phyloP scores from a whole-genome alignment of 53 echinoderm and acorn worm species.

The Paracentrotus lividus region DNA sequence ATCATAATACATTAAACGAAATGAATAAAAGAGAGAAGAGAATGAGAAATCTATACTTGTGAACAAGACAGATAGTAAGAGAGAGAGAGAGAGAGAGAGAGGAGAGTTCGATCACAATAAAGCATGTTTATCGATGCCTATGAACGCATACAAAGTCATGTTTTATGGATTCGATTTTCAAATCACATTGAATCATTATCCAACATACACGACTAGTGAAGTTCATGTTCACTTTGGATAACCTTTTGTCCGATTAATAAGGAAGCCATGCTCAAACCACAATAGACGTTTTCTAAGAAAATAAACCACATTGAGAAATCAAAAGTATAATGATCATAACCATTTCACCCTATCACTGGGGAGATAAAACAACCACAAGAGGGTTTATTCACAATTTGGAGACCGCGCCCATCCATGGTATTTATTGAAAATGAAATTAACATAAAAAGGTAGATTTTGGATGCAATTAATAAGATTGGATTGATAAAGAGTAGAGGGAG shows the following conservation, averaged over 20 bases:
- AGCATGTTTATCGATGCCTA: too few relatives aligned
- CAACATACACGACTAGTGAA: too few relatives aligned
- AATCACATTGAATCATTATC: too few relatives aligned
- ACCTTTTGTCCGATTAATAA: not conserved
- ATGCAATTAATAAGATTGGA: not conserved
- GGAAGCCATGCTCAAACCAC: slow-evolving; percentile 8
- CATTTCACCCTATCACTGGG: slow-evolving; percentile 15
- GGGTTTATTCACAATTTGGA: not conserved
- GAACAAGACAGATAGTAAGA: not conserved
- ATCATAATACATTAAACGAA: not conserved
- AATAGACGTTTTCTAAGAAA: not conserved
- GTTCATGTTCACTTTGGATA: not conserved
- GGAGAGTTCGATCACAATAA: not conserved
- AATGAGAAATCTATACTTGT: not conserved
- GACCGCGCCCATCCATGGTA: not conserved
- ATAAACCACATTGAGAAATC: slow-evolving; percentile 33
- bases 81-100: not conserved
- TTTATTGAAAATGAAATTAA: not conserved
- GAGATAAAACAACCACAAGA: not conserved
- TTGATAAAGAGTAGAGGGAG: not conserved
- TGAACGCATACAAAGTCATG: too few relatives aligned
- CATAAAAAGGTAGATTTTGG: not conserved
- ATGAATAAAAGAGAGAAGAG: not conserved
- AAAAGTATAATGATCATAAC: not conserved
- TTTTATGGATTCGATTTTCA: too few relatives aligned